These are phyloP conservation scores for Motacilla tschutschensis DNA, from an alignment of 2,113 vertebrate species.

Conservation along the genomic window DNA sequence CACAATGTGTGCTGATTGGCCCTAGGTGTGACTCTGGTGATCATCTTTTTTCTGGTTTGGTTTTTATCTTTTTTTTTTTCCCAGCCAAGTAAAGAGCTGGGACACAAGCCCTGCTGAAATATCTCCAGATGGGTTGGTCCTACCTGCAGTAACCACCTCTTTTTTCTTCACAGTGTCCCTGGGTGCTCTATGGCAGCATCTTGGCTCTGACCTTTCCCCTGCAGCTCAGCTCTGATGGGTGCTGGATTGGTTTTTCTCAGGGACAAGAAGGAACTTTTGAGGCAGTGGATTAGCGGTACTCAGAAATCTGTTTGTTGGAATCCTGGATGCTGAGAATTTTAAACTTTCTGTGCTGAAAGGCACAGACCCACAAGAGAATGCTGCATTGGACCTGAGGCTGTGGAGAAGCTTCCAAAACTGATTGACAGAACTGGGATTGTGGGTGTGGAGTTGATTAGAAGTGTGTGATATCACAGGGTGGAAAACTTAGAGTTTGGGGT, in stretches of 20 bases:
- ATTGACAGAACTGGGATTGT: too few species aligned
- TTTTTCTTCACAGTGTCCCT: neutral
- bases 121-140: neutral
- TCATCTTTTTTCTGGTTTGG: accelerated
- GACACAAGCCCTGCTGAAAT: neutral
- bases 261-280: accelerated
- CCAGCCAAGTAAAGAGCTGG: neutral
- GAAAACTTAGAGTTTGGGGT: too few species aligned
- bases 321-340: too few species aligned
- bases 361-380: too few species aligned
- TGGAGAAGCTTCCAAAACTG: too few species aligned
- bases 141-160: neutral
- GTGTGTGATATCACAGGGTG: too few species aligned
- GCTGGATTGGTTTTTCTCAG: neutral
- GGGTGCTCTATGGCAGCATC: neutral
- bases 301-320: neutral
- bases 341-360: too few species aligned
- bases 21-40: neutral
- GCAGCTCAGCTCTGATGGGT: accelerated
- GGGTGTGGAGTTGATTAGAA: too few species aligned
- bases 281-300: too few species aligned
- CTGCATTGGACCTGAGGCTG: too few species aligned
- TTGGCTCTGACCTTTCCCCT: neutral
- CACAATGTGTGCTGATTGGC: too few species aligned
- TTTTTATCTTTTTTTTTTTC: neutral